These are phyloP conservation scores for Clupea harengus DNA, from an alignment of 2,113 vertebrate genomes.

Conservation along the genomic window DNA sequence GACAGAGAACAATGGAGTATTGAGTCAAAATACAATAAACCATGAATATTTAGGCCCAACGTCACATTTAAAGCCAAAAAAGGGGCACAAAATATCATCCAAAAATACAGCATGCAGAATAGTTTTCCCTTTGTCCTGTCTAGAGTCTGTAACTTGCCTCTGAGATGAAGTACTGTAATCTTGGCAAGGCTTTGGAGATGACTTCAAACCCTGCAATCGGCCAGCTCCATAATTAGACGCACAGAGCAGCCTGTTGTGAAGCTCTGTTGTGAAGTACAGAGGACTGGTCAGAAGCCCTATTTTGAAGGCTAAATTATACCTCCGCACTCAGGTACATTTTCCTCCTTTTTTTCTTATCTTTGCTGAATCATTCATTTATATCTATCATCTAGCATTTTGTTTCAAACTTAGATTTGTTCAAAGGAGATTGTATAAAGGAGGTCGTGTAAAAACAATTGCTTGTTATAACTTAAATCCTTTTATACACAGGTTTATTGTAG, in stretches of 20 bases:
- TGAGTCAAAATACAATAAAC: background rate
- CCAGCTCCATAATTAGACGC: slow-evolving; percentile 61
- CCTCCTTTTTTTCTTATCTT: slow-evolving; percentile 39
- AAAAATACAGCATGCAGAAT: background rate
- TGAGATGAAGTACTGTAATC: slow-evolving; percentile 32
- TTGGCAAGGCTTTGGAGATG: slow-evolving; percentile 38
- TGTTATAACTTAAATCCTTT: background rate
- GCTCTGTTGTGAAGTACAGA: slow-evolving; percentile 25
- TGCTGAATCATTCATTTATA: slow-evolving; percentile 60
- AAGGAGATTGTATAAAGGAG: background rate
- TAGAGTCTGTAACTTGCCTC: slow-evolving; percentile 2
- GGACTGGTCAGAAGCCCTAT: slow-evolving; percentile 51
- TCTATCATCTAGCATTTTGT: slow-evolving; percentile 27
- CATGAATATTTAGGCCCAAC: background rate
- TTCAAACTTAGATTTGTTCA: slow-evolving; percentile 11
- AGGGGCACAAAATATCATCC: background rate
- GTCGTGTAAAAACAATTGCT: background rate
- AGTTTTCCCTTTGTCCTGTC: background rate
- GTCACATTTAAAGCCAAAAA: slow-evolving; percentile 3
- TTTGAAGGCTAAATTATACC: slow-evolving; percentile 71
- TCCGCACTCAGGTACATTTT: slow-evolving; percentile 50
- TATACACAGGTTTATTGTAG: background rate
- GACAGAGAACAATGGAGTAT: background rate
- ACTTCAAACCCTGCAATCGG: slow-evolving; percentile 58
- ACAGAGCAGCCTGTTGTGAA: slow-evolving; percentile 5